phyloP scores from a whole-genome alignment of 2,888 invertebrate genomes.

The Brenthis hecate region DNA sequence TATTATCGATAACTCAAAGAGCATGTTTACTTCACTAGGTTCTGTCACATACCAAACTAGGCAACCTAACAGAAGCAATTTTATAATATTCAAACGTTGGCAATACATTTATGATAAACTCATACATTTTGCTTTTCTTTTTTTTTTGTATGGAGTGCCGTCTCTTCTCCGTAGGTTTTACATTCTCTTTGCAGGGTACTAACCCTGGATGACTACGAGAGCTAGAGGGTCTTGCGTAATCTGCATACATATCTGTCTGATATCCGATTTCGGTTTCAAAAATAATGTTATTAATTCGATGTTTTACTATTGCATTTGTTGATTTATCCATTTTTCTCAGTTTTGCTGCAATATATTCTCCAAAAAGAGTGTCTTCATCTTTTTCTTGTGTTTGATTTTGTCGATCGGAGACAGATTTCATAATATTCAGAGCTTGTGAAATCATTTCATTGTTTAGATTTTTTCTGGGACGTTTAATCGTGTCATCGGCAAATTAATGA shows the following conservation, averaged over 20 bases:
- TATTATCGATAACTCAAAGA: no score
- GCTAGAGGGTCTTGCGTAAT: constrained; percentile 35
- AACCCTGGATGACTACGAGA: constrained; percentile 36
- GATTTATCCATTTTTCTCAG: constrained; percentile 36
- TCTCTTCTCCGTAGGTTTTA: no score
- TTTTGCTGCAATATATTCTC: constrained; percentile 40
- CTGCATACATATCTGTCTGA: constrained; percentile 31
- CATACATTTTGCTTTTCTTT: no score
- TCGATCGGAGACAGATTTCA: constrained; percentile 38
- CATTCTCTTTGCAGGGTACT: background rate
- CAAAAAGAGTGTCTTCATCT: constrained; percentile 40
- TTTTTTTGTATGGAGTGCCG: no score
- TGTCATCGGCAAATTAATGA: constrained; percentile 17
- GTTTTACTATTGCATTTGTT: constrained; percentile 38
- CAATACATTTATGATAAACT: no score
- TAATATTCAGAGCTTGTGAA: constrained; percentile 38
- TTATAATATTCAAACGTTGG: no score
- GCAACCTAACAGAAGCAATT: no score
- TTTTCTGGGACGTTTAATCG: constrained; percentile 37
- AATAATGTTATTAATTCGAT: constrained; percentile 42
- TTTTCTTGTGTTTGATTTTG: constrained; percentile 36
- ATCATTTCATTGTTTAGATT: constrained; percentile 36
- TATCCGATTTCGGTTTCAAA: constrained; percentile 41
- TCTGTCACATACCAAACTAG: no score
- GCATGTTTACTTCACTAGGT: no score